A percentile compares a stretch with the other conserved stretches of the same genome.
These are phyloP conservation scores for Dasysyrphus tricinctus DNA, from an alignment of 2,888 invertebrate species.

Conservation along the genomic window DNA sequence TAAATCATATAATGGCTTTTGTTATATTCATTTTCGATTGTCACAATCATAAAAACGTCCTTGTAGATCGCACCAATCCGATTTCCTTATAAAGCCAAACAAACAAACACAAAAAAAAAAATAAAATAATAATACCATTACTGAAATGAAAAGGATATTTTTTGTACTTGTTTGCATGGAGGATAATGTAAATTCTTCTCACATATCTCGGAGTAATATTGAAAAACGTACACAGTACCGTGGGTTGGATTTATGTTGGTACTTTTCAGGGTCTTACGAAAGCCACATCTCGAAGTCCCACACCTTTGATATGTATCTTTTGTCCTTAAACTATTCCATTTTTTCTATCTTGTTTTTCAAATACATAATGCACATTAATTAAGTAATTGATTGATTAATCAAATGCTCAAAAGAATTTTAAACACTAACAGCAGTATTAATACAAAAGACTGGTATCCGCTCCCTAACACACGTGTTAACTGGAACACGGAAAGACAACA, in stretches of 20 bases:
- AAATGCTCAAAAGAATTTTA: no score
- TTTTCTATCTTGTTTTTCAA: no score
- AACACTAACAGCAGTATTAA: no score
- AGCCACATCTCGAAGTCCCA: not conserved
- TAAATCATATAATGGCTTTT: conserved; percentile 27
- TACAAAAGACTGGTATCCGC: no score
- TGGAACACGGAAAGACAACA: no score
- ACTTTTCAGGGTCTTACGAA: not conserved
- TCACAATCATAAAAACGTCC: conserved; percentile 35
- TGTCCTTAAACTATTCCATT: no score
- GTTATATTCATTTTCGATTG: conserved; percentile 26
- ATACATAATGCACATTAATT: no score
- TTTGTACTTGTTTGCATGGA: conserved; percentile 12
- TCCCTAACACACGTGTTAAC: no score
- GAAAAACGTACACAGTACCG: not conserved
- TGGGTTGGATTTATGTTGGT: not conserved
- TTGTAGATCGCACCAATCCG: conserved; percentile 39
- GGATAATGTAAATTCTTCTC: conserved; percentile 35
- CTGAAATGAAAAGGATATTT: conserved; percentile 32
- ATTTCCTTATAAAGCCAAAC: conserved; percentile 13
- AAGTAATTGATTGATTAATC: no score
- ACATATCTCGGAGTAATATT: conserved; percentile 14
- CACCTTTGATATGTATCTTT: not conserved
- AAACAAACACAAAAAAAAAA: not conserved
- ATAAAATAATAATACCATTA: conserved; percentile 21